A percentile compares a stretch with the other conserved stretches of the same genome.
Conservation (phyloP, 23 tunicate species). For the Styela clava region DNA sequence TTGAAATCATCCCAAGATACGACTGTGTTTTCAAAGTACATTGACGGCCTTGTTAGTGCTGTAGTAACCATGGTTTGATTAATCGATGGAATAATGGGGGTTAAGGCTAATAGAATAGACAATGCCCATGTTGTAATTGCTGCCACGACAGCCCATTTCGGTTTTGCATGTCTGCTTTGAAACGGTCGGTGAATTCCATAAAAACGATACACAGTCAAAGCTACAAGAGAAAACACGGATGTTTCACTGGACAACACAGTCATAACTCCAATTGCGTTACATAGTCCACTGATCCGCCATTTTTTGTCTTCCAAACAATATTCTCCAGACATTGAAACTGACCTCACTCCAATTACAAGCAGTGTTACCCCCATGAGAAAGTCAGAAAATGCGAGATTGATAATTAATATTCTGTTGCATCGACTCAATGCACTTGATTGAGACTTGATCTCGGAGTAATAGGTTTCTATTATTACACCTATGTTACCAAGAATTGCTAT, state of each 20-base stretch:
- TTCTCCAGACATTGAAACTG: slow-evolving; percentile 22
- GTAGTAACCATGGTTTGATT: slow-evolving; percentile 25
- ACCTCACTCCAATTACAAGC: slow-evolving; percentile 24
- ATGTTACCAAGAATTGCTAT: slow-evolving; percentile 26
- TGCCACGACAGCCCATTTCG: background rate
- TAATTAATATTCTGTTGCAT: slow-evolving; percentile 30
- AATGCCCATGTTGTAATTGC: slow-evolving; percentile 13
- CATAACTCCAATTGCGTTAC: slow-evolving; percentile 32
- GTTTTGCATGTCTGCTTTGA: slow-evolving; percentile 16
- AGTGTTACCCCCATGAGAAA: slow-evolving; percentile 48
- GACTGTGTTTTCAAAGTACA: slow-evolving; percentile 14
- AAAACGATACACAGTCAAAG: slow-evolving; percentile 31
- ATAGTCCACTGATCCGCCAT: slow-evolving; percentile 31
- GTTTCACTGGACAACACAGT: slow-evolving; percentile 40
- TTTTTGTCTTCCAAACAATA: slow-evolving; percentile 31
- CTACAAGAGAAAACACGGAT: slow-evolving; percentile 41
- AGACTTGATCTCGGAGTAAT: background rate
- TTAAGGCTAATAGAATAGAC: slow-evolving; percentile 17
- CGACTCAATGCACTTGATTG: background rate
- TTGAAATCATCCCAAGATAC: slow-evolving; percentile 20
- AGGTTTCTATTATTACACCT: background rate
- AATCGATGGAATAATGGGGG: slow-evolving; percentile 12
- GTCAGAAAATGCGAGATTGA: slow-evolving; percentile 56
- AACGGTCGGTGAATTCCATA: slow-evolving; percentile 15
- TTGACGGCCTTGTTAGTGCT: slow-evolving; percentile 8